phyloP scores from a whole-genome alignment of 2,888 invertebrate species.

The Latrodectus elegans region DNA sequence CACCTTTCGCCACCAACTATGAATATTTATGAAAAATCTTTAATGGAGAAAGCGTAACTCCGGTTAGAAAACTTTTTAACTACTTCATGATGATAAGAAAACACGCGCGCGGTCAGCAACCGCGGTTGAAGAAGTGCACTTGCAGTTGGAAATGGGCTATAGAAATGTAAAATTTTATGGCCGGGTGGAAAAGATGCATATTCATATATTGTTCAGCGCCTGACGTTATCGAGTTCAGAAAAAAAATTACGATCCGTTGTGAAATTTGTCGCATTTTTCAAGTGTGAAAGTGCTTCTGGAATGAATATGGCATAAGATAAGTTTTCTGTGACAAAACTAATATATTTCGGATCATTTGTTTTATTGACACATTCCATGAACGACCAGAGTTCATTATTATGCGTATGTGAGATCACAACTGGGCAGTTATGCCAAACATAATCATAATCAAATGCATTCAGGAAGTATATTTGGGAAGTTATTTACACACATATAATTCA shows the following conservation, averaged over 20 bases:
- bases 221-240: neutral
- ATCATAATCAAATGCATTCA: too few relatives aligned
- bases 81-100: slow-evolving; percentile 55
- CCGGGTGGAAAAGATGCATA: neutral
- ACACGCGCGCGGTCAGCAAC: neutral
- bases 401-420: too few relatives aligned
- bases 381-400: too few relatives aligned
- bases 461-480: too few relatives aligned
- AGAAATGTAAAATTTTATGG: slow-evolving; percentile 2
- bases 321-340: too few relatives aligned
- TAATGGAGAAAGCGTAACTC: slow-evolving; percentile 42
- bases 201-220: neutral
- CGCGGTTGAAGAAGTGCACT: neutral
- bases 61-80: slow-evolving; percentile 53
- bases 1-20: slow-evolving; percentile 35
- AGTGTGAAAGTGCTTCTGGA: neutral
- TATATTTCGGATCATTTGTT: too few relatives aligned
- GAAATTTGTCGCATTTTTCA: neutral
- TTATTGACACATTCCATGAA: too few relatives aligned
- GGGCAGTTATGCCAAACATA: too few relatives aligned
- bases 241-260: neutral
- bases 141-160: neutral
- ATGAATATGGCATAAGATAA: neutral
- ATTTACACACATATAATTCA: too few relatives aligned
- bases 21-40: slow-evolving; percentile 68